Percentiles rank a stretch among this genome's conserved stretches.
phyloP scores from a whole-genome alignment of 35 echinoderm and acorn worm genomes.

The Anneissia japonica region DNA sequence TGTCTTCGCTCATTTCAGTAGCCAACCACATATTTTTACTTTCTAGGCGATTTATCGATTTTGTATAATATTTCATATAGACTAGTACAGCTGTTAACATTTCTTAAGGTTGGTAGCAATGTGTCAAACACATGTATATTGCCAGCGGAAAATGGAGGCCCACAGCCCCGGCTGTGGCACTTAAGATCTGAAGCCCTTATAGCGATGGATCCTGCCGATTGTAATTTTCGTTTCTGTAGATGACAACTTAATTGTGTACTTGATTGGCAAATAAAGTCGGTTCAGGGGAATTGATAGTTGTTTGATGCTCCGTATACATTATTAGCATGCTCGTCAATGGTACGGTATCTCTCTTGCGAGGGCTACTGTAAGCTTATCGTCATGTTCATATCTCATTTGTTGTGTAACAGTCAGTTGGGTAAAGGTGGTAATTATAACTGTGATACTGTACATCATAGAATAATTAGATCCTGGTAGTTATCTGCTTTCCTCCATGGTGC shows the following conservation, averaged over 20 bases:
- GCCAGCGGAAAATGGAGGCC: neutral
- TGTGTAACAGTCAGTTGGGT: no score
- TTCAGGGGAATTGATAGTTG: neutral
- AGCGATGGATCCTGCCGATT: neutral
- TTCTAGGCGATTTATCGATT: constrained; percentile 11
- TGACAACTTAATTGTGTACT: neutral
- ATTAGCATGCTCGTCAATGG: neutral
- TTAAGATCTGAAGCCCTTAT: neutral
- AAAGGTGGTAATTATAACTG: no score
- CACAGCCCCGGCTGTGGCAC: neutral
- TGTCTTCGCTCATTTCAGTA: neutral
- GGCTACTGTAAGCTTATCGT: no score
- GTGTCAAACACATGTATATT: constrained; percentile 17
- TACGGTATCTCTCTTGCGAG: no score
- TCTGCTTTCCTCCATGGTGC: no score
- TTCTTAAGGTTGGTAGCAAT: constrained; percentile 5
- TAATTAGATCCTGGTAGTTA: no score
- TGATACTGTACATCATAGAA: no score
- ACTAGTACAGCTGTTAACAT: constrained; percentile 22
- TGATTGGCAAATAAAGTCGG: neutral
- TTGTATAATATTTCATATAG: constrained; percentile 7
- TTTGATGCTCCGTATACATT: neutral
- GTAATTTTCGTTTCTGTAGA: neutral
- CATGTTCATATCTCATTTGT: no score
- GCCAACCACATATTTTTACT: neutral